Evolutionary conservation across 2,113 vertebrate species (phyloP).

Genomic region (Ovis canadensis): DNA sequence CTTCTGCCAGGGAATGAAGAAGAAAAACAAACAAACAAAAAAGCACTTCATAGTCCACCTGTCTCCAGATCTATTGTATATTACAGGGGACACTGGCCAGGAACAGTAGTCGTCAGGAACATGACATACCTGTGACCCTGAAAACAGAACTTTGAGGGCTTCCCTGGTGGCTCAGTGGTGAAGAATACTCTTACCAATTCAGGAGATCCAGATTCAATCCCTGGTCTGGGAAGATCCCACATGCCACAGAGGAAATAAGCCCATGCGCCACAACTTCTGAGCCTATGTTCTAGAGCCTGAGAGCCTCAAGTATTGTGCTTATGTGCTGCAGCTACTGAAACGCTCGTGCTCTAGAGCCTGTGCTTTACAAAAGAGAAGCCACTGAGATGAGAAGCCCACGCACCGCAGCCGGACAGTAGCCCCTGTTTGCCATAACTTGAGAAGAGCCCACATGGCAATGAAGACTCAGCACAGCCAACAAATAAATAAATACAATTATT

Average conservation of each 20-base stretch:
- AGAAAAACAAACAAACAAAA: neutral
- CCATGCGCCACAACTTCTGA: neutral
- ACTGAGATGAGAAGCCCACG: neutral
- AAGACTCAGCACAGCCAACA: neutral
- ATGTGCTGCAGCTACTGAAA: rapidly evolving
- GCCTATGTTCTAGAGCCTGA: neutral
- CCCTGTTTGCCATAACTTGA: neutral
- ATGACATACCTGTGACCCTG: neutral
- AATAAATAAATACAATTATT: neutral
- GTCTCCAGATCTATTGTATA: neutral
- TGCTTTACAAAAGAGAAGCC: neutral
- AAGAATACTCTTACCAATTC: neutral
- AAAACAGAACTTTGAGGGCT: neutral
- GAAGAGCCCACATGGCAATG: neutral
- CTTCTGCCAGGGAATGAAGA: neutral
- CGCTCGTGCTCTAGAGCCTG: neutral
- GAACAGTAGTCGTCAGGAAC: neutral
- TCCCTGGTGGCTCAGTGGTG: neutral
- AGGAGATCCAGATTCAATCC: neutral
- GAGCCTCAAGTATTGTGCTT: neutral
- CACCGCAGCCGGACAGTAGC: neutral
- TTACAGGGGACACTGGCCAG: neutral
- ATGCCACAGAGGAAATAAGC: neutral
- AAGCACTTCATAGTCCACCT: neutral
- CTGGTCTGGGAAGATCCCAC: neutral